These are phyloP conservation scores for Tipula lateralis DNA, from an alignment of 2,888 invertebrate species.

Conservation along the genomic window DNA sequence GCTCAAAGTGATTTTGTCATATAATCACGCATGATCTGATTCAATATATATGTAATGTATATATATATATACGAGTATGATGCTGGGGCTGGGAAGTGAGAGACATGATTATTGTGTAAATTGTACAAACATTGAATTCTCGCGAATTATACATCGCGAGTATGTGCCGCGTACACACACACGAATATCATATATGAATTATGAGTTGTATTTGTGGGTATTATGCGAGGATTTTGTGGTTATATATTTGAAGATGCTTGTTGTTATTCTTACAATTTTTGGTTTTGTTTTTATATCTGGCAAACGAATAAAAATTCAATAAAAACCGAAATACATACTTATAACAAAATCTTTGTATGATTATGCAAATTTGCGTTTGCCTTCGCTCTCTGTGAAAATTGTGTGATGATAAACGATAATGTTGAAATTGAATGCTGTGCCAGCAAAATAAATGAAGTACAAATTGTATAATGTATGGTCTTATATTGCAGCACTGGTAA, in stretches of 20 bases:
- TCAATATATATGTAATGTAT: neutral
- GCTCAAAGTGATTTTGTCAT: neutral
- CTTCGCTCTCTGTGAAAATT: neutral
- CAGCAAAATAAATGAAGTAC: neutral
- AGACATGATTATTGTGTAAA: neutral
- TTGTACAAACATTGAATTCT: neutral
- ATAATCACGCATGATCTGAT: neutral
- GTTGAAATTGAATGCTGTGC: neutral
- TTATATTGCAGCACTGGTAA: neutral
- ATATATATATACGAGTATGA: too few species aligned
- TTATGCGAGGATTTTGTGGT: neutral
- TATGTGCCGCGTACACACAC: neutral
- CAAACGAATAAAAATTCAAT: conserved; percentile 9
- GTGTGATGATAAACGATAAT: neutral
- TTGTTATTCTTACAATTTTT: neutral
- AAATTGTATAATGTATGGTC: neutral
- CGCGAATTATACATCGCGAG: neutral
- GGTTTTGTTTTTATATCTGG: neutral
- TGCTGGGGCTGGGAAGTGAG: neutral
- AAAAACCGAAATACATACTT: neutral
- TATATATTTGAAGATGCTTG: neutral
- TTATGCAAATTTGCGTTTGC: neutral
- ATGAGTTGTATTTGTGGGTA: neutral
- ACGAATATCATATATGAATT: neutral
- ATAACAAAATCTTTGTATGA: neutral